Conservation (phyloP, 2,888 invertebrate genomes). For the Andrena praecox region DNA sequence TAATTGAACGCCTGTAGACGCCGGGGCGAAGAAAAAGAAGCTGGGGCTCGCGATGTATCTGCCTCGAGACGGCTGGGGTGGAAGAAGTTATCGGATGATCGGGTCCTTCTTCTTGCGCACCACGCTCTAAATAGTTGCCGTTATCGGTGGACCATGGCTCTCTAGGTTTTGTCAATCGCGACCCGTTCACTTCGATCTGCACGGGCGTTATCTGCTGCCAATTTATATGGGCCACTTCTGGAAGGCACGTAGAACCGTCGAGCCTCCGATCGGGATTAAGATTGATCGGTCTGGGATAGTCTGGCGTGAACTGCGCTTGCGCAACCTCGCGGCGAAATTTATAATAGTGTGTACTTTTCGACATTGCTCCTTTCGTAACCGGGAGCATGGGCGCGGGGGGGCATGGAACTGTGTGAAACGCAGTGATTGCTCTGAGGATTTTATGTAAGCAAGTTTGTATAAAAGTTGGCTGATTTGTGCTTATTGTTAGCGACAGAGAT, state of each 20-base stretch:
- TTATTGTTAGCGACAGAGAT: too few species aligned
- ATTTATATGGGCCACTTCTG: constrained; percentile 1
- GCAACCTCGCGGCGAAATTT: not conserved
- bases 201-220: not conserved
- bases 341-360: not conserved
- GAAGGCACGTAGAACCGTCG: not conserved
- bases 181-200: not conserved
- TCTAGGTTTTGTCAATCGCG: not conserved
- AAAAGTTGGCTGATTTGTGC: too few species aligned
- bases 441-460: not conserved
- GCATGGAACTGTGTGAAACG: not conserved
- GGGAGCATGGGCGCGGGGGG: not conserved
- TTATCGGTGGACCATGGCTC: not conserved
- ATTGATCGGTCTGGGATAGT: constrained; percentile 2
- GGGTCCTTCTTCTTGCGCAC: not conserved
- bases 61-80: not conserved
- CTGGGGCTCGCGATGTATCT: too few species aligned
- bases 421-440: not conserved
- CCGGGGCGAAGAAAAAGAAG: not conserved
- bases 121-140: not conserved
- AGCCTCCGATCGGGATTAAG: not conserved
- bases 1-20: not conserved
- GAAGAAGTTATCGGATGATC: constrained; percentile 1
- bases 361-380: constrained; percentile 1
- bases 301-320: not conserved